Base-by-base conservation (phyloP, 2,888 invertebrate species). In the Spialia ferax region DNA sequence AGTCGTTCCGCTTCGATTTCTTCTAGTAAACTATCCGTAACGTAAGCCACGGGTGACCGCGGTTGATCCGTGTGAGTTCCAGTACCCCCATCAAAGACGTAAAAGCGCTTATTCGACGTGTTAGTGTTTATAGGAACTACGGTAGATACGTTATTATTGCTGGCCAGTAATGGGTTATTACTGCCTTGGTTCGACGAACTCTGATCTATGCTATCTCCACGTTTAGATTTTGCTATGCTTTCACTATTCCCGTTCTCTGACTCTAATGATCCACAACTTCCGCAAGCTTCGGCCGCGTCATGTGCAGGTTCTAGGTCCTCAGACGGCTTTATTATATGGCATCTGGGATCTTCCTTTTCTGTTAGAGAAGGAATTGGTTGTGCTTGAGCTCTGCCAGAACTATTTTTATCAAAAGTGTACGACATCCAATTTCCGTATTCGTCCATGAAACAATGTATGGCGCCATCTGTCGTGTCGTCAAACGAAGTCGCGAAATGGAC, bases 381-480 rank as follows among this genome's bases (percentile, higher is more conserved):
- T 0, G 88, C 86, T 69, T 94, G 94, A 0, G 88, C 83, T 57
- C 89, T 83, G 0, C 95, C 95, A 1, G 94, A 89, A 74, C 96
- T 96, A 75, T 96, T 96, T 77, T 97, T 97, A 77, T 97, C 97
- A 82, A 98, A 98, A 0, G 97, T 97, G 38, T 93, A 93, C 0
- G 97, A 97, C 89, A 97, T 95, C 97, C 97, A 98, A 78, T 97
- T 97, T 50, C 97, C 97, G 77, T 96, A 95, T 81, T 98, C 97
- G 79, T 98, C 98, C 84, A 96, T 95, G 79, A 97, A 97, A 83
- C 96, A 97, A 85, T 98, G 98, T 48, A 97, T 96, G 0, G 97
- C 97, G 11, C 97, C 97, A 77, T 97, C 97, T 1, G 94, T 95
- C 0, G 97, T 97, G 79, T 98, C 98, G 67, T 97, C 96, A 78